These are phyloP conservation scores for Lysiphlebus fabarum DNA, from an alignment of 1,140 invertebrate species.

Conservation along the genomic window DNA sequence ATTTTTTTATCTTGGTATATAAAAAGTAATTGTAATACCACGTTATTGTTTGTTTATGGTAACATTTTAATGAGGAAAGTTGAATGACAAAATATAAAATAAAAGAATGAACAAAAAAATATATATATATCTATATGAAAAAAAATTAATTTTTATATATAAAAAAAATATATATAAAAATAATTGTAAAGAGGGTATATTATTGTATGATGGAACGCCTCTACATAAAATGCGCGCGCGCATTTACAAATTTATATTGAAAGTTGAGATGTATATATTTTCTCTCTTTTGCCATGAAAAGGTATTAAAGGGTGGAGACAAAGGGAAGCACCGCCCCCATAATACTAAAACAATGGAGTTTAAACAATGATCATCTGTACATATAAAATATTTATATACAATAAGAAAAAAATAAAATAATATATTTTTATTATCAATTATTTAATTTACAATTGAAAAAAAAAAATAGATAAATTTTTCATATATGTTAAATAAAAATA, in stretches of 20 bases:
- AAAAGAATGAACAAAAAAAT: no score
- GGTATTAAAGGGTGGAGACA: conserved; percentile 55
- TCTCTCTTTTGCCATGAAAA: conserved; percentile 35
- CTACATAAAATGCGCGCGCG: conserved; percentile 12
- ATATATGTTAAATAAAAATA: no score
- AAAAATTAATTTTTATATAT: neutral
- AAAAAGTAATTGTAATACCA: neutral
- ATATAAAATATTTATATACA: neutral
- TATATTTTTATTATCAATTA: no score
- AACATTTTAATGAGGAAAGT: no score
- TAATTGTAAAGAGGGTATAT: conserved; percentile 4
- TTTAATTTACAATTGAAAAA: no score
- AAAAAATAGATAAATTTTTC: no score
- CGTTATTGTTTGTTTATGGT: neutral
- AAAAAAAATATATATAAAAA: conserved; percentile 5
- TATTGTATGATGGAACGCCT: conserved; percentile 11
- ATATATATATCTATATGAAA: no score
- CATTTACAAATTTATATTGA: conserved; percentile 6
- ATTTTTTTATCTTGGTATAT: neutral
- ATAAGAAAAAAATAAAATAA: no score
- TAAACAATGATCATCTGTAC: conserved; percentile 38
- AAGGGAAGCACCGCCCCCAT: conserved; percentile 53
- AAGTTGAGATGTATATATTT: conserved; percentile 9
- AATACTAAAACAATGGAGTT: conserved; percentile 53
- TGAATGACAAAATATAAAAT: no score